These are phyloP conservation scores for Lasiurus borealis DNA, from an alignment of 2,113 vertebrate genomes.

Conservation along the genomic window DNA sequence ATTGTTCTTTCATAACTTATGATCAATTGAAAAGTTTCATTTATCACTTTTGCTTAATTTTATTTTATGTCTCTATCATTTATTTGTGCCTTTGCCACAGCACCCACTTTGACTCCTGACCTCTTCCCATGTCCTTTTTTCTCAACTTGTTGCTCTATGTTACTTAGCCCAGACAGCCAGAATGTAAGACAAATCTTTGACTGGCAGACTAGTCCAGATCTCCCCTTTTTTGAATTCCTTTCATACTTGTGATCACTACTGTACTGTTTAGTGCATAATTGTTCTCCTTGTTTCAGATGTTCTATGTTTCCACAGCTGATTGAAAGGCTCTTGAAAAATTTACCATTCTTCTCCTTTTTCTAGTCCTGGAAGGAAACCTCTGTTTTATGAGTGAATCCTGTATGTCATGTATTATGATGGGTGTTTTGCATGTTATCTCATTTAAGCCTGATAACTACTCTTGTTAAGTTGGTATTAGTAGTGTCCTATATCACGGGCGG, in stretches of 20 bases:
- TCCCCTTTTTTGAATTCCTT: neutral
- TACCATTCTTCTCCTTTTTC: neutral
- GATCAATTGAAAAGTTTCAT: neutral
- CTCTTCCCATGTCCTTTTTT: neutral
- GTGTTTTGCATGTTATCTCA: neutral
- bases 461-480: neutral
- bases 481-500: neutral
- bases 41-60: conserved; percentile 2
- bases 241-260: neutral
- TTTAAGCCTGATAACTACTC: neutral
- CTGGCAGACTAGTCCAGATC: neutral
- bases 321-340: conserved; percentile 26
- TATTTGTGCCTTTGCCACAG: neutral
- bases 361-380: neutral
- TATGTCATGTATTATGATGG: neutral
- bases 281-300: conserved; percentile 48
- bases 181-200: neutral
- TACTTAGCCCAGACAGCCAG: neutral
- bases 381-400: neutral
- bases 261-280: neutral
- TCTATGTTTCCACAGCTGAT: neutral
- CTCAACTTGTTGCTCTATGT: neutral
- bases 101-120: rapidly evolving
- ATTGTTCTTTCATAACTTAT: conserved; percentile 5
- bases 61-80: neutral